Evolutionary conservation across 2,113 vertebrate genomes (phyloP).

Genomic region (human): GRCh38 chr20:32198501-32199000

Average conservation of each 20-base stretch:
- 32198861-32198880: not conserved
- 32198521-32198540: too few species aligned
- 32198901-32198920: not conserved
- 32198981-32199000: constrained; percentile 33
- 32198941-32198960: not conserved
- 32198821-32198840: not conserved
- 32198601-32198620: too few species aligned
- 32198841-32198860: not conserved
- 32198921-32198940: not conserved
- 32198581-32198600: too few species aligned
- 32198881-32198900: not conserved
- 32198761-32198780: constrained; percentile 29
- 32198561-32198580: too few species aligned
- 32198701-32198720: constrained; percentile 41
- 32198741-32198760: constrained; percentile 45
- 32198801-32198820: not conserved
- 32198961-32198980: constrained; percentile 6
- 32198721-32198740: constrained; percentile 28
- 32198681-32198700: constrained; percentile 42
- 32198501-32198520: too few species aligned
- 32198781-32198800: constrained; percentile 18
- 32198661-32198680: constrained; percentile 52
- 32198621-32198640: too few species aligned
- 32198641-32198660: not conserved
- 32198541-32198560: too few species aligned